Percentiles rank a stretch among this genome's conserved stretches.
Evolutionary conservation across 2,888 invertebrate species (phyloP).

Genomic region (Zygaena filipendulae): DNA sequence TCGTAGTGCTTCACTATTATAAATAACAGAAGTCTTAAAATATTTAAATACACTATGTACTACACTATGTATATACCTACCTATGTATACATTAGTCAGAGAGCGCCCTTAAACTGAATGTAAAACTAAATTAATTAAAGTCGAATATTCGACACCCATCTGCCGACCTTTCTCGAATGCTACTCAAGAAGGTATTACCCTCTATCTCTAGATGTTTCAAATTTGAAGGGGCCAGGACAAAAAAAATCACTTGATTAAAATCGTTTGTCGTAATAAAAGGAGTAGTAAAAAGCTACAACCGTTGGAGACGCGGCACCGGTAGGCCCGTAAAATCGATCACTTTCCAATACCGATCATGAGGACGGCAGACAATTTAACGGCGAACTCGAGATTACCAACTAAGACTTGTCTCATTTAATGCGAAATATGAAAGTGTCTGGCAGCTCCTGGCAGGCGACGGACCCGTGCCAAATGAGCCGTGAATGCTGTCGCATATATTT

Average conservation of each 20-base stretch:
- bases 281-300: constrained; percentile 65
- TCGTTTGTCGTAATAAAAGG: constrained; percentile 68
- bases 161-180: no score
- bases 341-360: constrained; percentile 48
- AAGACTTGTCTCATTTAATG: constrained; percentile 40
- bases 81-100: no score
- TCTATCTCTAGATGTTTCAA: constrained; percentile 54
- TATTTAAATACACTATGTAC: no score
- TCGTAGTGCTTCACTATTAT: no score
- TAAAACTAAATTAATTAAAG: no score
- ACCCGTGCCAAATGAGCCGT: constrained; percentile 44
- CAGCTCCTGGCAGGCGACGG: constrained; percentile 28
- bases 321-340: constrained; percentile 64
- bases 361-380: constrained; percentile 60
- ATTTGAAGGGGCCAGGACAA: no score
- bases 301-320: constrained; percentile 50
- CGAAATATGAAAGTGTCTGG: constrained; percentile 12
- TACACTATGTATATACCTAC: no score
- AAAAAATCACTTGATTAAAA: constrained; percentile 68
- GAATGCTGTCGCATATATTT: constrained; percentile 42
- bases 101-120: no score
- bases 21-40: no score
- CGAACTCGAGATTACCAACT: constrained; percentile 36
- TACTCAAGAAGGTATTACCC: no score
- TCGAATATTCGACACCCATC: no score